Base-by-base conservation (phyloP, 2,888 invertebrate genomes). In the Temnothorax ravouxi region DNA sequence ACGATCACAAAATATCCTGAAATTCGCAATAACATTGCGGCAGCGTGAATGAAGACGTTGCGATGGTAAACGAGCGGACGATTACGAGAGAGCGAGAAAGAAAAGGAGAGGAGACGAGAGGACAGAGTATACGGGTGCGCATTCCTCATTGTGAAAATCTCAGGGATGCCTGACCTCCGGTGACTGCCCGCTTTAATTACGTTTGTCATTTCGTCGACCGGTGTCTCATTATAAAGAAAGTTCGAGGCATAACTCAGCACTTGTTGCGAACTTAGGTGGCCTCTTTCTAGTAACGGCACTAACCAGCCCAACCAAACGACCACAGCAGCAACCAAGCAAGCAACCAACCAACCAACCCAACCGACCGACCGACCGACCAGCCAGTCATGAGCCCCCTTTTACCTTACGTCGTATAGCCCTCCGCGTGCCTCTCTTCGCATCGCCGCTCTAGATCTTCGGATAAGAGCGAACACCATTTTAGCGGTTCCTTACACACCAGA, bases 401-500 rank as follows among this genome's bases (percentile, higher is more conserved):
- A 92, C 92, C 91, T 93, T 92, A 93, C 92, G 92, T 93, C 92
- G 92, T 93, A 92, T 92, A 92, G 91, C 91, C 92, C 94, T 93
- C 94, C 93, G 93, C 93, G 93, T 94, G 94, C 94, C 93, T 94
- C 94, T 94, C 93, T 92, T 94, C 94, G 94, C 94, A 94, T 94
- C 94, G 94, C 94, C 94, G 95, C 94, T 94, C 95, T 91, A 95
- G 95, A 95, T 95, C 94, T 92, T 91, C 93, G 92, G 95, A 95
- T 95, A 95, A 95, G 93, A 93, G 90, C 93, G 93, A 94, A 95
- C 95, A 95, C 94, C 95, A 94, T 95, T 95, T 95, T 95, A 95
- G 95, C 95, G 95, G 95, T 95, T 95, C 95, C 95, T 95, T 95
- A 95, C 95, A 95, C 95, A 95, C 93, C 94, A 95, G 94, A 95